Evolutionary conservation across 2,888 invertebrate species (phyloP), one percentile per base, ranked within the genome.

Genomic region (Limnephilus auricula): DNA sequence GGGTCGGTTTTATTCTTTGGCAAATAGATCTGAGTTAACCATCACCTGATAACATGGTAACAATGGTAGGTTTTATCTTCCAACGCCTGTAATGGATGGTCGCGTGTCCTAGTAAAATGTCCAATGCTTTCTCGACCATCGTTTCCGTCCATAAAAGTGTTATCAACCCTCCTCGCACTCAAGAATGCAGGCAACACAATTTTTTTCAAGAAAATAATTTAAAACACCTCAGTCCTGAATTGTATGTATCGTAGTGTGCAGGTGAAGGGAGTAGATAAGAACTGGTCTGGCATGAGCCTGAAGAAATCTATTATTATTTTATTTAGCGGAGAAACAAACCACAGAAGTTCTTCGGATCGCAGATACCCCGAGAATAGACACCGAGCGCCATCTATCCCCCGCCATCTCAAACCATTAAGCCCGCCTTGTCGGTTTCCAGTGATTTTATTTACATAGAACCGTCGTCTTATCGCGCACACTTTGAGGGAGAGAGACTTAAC

Each of bases 381-480:
- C 80, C 85, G 50, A 92, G 90, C 86, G 90, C 93, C 92, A 93
- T 93, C 93, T 93, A 92, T 93, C 92, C 89, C 90, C 85, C 90
- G 92, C 91, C 93, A 93, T 93, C 93, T 91, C 90, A 45, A 93
- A 92, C 93, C 90, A 90, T 92, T 93, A 93, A 93, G 92, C 92
- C 92, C 89, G 86, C 91, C 90, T 87, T 90, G 91, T 90, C 91
- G 92, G 92, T 92, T 91, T 87, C 85, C 90, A 92, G 91, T 91
- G 93, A 93, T 93, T 93, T 93, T 93, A 93, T 93, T 93, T 93
- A 93, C 93, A 93, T 93, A 92, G 90, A 85, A 82, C 89, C 83
- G 78, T 89, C 89, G 89, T 79, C 37, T 89, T 79, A 89, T 79
- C 89, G 79, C 79, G 37, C 79, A 89, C 89, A 65, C 82, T 78